Evolutionary conservation across 2,888 invertebrate species (phyloP), one percentile per base, ranked within the genome.

Genomic region (Nebria salina): DNA sequence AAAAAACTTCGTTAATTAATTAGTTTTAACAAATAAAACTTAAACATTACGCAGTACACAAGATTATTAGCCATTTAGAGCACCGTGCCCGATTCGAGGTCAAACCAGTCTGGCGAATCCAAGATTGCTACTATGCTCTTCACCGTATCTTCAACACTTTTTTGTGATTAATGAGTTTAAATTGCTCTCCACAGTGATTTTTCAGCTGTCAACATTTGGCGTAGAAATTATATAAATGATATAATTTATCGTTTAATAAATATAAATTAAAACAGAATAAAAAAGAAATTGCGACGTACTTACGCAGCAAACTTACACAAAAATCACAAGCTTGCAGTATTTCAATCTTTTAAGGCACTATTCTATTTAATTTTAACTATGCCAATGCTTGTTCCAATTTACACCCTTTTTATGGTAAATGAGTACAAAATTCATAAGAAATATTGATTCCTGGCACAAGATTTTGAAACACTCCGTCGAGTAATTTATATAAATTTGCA

Each of bases 91-190:
- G 81, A 41, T 65, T 77, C 65, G 66, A 76, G 66, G 64, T 74
- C 42, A 85, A 87, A 88, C 88, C 88, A 89, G 89, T 88, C 88
- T 88, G 89, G 88, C 86, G 87, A 86, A 87, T 88, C 88, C 86
- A 84, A 83, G 85, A 85, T 85, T 87, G 87, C 88, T 88, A 88
- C 88, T 87, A 87, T 86, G 85, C 86, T 86, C 77, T 78, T 78
- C 81, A 81, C 76, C 80, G 66, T 81, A 68, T 76, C 72, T 72
- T 25, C 66, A 15, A 66, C 66, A 66, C 25, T 15, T 66, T 20
- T 70, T 26, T 26, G 20, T 70, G 54, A 70, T 70, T 26, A 25
- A 70, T 70, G 20, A 34, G 70, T 26, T 25, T 70, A 70, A 25
- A 70, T 70, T 70, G 34, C 70, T 70, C 81, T 81, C 81, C 76